Conservation (phyloP, 2,888 invertebrate genomes). For the Sesia bembeciformis region DNA sequence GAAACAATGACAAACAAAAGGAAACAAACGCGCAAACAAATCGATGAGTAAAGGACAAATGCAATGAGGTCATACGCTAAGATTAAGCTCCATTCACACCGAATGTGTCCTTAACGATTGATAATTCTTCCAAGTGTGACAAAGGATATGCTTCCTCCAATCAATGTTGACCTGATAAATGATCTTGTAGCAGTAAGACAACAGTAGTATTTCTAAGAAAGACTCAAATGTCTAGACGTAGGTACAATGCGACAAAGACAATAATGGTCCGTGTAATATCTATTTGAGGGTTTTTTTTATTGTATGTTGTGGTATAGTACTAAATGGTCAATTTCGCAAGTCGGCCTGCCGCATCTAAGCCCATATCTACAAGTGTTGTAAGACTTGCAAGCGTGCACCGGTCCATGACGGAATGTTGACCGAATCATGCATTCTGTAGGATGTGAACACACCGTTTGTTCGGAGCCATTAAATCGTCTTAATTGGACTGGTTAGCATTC, state of each 20-base stretch:
- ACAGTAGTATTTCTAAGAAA: too few relatives aligned
- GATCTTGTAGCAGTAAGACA: too few relatives aligned
- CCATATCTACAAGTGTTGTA: slow-evolving; percentile 5
- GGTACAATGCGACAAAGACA: too few relatives aligned
- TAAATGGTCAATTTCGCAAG: slow-evolving; percentile 1
- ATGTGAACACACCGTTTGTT: not conserved
- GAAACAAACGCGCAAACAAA: not conserved
- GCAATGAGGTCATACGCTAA: not conserved
- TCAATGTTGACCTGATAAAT: too few relatives aligned
- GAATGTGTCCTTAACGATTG: not conserved
- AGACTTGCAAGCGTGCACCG: not conserved
- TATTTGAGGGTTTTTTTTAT: too few relatives aligned
- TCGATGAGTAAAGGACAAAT: not conserved
- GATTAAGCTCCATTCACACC: not conserved
- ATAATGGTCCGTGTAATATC: too few relatives aligned
- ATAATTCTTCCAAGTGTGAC: not conserved
- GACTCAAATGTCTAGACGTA: too few relatives aligned
- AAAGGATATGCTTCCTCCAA: too few relatives aligned
- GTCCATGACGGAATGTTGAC: slow-evolving; percentile 7
- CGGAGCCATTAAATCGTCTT: not conserved
- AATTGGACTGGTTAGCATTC: not conserved
- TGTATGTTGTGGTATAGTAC: not conserved
- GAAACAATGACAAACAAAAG: not conserved
- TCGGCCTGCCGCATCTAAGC: slow-evolving; percentile 2
- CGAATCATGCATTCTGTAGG: slow-evolving; percentile 2